phyloP scores from a whole-genome alignment of 2,797 vertebrate species.

The Thamnophis elegans region DNA sequence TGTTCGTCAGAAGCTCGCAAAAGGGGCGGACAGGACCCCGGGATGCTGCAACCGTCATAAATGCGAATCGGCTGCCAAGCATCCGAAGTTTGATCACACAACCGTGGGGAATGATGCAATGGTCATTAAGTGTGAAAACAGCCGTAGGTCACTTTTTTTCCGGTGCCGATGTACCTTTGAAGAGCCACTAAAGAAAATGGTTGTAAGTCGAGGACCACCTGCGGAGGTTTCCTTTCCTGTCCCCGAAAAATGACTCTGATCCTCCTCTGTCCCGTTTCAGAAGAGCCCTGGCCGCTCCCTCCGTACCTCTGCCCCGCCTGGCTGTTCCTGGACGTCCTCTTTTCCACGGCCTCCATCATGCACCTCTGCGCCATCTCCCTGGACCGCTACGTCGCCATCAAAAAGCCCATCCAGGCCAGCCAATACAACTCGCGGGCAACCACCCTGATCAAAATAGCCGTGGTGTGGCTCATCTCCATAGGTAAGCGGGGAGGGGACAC shows the following conservation, averaged over 20 bases:
- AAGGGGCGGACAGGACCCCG: too few relatives aligned
- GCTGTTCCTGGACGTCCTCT: constrained; percentile 96
- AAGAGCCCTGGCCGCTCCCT: constrained; percentile 89
- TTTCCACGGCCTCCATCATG: constrained; percentile 98
- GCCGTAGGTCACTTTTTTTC: too few relatives aligned
- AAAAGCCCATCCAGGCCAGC: constrained; percentile 97
- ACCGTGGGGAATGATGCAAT: too few relatives aligned
- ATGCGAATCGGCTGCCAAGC: too few relatives aligned
- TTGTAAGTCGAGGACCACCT: neutral
- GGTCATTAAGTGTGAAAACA: too few relatives aligned
- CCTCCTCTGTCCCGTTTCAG: constrained; percentile 73
- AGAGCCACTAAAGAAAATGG: neutral
- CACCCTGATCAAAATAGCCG: constrained; percentile 88
- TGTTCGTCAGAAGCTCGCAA: too few relatives aligned
- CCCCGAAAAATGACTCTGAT: constrained; percentile 26
- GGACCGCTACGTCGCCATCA: constrained; percentile 96
- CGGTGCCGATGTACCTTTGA: neutral
- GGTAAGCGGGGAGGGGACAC: constrained; percentile 72
- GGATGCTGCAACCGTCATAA: too few relatives aligned
- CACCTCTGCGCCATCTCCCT: constrained; percentile 98
- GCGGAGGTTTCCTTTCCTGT: neutral
- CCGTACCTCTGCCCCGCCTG: constrained; percentile 90
- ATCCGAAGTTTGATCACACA: too few relatives aligned
- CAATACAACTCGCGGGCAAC: constrained; percentile 94
- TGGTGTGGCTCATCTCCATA: constrained; percentile 97